Percentiles rank a stretch among this genome's conserved stretches.
phyloP scores from a whole-genome alignment of 2,888 invertebrate species.

The Epirrhoe tristata region DNA sequence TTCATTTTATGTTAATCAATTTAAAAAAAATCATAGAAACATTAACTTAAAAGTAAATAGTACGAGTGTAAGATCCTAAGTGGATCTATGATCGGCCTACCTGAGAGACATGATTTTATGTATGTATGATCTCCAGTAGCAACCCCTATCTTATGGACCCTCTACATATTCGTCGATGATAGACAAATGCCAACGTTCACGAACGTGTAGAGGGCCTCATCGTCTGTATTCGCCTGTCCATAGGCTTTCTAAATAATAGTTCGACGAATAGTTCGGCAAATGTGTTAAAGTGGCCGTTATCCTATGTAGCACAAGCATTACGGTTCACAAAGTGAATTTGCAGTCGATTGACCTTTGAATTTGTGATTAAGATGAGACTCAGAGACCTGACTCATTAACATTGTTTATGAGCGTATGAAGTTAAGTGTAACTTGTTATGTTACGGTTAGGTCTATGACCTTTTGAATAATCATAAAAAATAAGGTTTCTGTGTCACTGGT shows the following conservation, averaged over 20 bases:
- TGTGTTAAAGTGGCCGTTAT: too few relatives aligned
- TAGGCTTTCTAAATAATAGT: too few relatives aligned
- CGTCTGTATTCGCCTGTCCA: too few relatives aligned
- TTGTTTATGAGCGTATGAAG: conserved; percentile 6
- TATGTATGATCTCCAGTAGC: background rate
- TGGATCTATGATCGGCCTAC: too few relatives aligned
- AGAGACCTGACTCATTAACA: conserved; percentile 17
- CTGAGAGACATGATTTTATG: background rate
- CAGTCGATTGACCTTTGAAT: conserved; percentile 32
- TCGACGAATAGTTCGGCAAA: too few relatives aligned
- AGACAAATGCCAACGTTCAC: too few relatives aligned
- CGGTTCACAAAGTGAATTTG: conserved; percentile 30
- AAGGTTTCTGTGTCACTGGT: conserved; percentile 12
- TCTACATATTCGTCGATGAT: too few relatives aligned
- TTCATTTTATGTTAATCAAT: too few relatives aligned
- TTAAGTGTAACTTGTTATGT: conserved; percentile 12
- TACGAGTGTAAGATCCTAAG: too few relatives aligned
- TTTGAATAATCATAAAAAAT: conserved; percentile 21
- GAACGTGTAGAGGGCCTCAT: too few relatives aligned
- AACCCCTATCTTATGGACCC: background rate
- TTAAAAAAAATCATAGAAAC: too few relatives aligned
- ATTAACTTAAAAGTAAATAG: too few relatives aligned
- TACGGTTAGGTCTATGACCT: conserved; percentile 17
- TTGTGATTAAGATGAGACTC: conserved; percentile 25
- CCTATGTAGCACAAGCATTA: conserved; percentile 10